Conservation (phyloP, 2,113 vertebrate genomes). For the Strix aluco region DNA sequence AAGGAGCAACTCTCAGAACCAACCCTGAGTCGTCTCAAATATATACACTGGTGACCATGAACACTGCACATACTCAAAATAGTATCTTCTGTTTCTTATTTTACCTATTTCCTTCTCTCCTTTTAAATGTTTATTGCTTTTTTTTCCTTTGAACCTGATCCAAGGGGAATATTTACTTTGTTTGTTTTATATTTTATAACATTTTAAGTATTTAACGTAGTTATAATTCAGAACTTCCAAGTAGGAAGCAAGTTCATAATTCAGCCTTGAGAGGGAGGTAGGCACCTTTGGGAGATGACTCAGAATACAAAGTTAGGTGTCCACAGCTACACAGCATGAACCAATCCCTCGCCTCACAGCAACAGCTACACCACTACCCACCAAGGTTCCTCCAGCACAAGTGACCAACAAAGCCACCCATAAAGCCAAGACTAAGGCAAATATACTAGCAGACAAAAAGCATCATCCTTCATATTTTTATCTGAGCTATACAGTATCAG, state of each 20-base stretch:
- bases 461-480: background rate
- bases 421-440: background rate
- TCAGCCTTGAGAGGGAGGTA: background rate
- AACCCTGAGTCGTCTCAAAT: background rate
- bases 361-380: background rate
- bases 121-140: background rate
- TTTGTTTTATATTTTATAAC: slow-evolving; percentile 1
- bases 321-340: background rate
- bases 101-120: background rate
- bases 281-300: background rate
- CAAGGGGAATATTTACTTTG: background rate
- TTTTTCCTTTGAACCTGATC: background rate
- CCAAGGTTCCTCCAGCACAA: background rate
- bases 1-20: background rate
- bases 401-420: background rate
- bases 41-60: background rate
- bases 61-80: background rate
- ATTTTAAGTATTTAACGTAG: background rate
- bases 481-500: background rate
- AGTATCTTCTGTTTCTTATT: background rate
- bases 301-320: background rate
- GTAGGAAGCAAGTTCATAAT: background rate
- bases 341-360: background rate
- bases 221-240: slow-evolving; percentile 23
- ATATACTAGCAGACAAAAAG: background rate